Evolutionary conservation across 2,113 vertebrate species (phyloP), one percentile per base, ranked within the genome.

Genomic region (Stomatorhinus ivindoensis): DNA sequence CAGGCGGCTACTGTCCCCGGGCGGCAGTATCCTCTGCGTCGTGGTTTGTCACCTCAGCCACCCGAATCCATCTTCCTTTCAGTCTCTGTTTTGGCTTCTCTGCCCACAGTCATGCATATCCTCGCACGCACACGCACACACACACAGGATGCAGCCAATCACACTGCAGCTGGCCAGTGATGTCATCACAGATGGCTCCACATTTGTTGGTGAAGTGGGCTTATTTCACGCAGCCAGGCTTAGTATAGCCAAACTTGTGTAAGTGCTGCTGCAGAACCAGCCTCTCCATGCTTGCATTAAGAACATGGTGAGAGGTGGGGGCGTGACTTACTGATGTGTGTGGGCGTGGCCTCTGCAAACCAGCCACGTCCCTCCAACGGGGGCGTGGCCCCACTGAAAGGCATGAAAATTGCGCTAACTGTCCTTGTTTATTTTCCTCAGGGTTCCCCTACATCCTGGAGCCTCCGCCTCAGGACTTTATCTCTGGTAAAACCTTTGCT

Each of bases 391-490:
- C 17, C 55, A 21, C 31, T 35, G 11, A 82, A 19, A 24, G 35
- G 4, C 58, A 27, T 19, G 6, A 46, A 31, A 31, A 11, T 15
- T 39, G 83, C 89, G 90, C 91, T 95, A 95, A 95, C 91, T 51
- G 11, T 51, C 58, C 19, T 94, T 84, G 90, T 87, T 93, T 35
- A 69, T 95, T 90, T 94, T 95, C 88, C 93, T 95, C 93, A 94
- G 95, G 95, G 92, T 96, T 94, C 89, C 93, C 94, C 39, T 95
- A 95, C 93, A 93, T 94, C 92, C 93, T 95, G 93, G 92, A 94
- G 61, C 82, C 94, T 46, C 94, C 94, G 46, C 92, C 94, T 84
- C 93, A 89, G 89, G 94, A 95, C 93, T 95, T 94, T 95, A 82
- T 95, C 83, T 94, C 94, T 92, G 95, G 95, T 96, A 95, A 96